Percentiles rank a stretch among this genome's conserved stretches.
Evolutionary conservation across 2,113 vertebrate genomes (phyloP).

Genomic region (Dolichallabes microphthalmus): DNA sequence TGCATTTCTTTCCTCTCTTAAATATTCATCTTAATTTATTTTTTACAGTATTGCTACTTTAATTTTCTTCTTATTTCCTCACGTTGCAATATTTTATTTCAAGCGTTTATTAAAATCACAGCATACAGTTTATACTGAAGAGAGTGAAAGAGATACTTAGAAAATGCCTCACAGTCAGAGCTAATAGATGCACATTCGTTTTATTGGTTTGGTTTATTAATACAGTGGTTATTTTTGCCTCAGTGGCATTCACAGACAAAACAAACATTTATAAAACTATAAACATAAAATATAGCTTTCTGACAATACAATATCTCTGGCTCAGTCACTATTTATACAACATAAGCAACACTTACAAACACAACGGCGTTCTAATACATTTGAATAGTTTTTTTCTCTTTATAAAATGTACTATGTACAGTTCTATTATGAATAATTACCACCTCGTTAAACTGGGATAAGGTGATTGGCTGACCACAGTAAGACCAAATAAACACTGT

Average conservation of each 20-base stretch:
- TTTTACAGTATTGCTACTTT: background rate
- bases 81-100: background rate
- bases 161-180: background rate
- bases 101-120: background rate
- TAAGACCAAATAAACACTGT: constrained; percentile 68
- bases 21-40: background rate
- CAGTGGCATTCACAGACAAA: constrained; percentile 71
- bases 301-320: constrained; percentile 70
- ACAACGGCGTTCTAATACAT: constrained; percentile 71
- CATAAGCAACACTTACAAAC: constrained; percentile 61
- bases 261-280: constrained; percentile 65
- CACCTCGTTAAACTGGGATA: constrained; percentile 53
- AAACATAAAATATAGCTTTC: constrained; percentile 74
- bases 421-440: constrained; percentile 73
- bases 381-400: constrained; percentile 65
- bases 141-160: background rate
- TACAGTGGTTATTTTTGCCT: constrained; percentile 80
- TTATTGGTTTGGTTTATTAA: constrained; percentile 78
- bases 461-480: constrained; percentile 64
- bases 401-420: constrained; percentile 75
- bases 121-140: background rate
- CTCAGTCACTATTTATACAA: constrained; percentile 79
- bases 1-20: background rate
- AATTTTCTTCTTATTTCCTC: background rate
- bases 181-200: constrained; percentile 68